Base-by-base conservation (phyloP, 2,113 vertebrate species). In the Fulmarus glacialis region DNA sequence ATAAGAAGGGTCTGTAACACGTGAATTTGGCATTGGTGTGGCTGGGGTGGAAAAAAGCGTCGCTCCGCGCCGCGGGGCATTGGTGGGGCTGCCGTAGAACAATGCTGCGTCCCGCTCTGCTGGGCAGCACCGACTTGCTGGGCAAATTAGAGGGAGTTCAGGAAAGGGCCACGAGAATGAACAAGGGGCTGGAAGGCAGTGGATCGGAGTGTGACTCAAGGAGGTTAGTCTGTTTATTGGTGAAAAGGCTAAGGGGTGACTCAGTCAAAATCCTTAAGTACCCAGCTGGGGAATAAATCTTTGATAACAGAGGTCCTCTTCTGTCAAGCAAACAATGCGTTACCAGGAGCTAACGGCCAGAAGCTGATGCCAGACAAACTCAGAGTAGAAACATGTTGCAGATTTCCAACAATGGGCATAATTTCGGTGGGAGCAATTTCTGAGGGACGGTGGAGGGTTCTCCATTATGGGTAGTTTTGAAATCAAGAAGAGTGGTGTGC, bases 261-360 rank as follows among this genome's bases (percentile, higher is more conserved):
- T 43, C 6, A 2, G 23, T 48, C 64, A 66, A 64, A 87, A 89
- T 70, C 30, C 26, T 27, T 11, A 87, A 55, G 32, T 24, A 70
- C 11, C 11, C 27, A 83, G 8, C 17, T 55, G 48, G 53, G 42
- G n/a, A 90, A 78, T 38, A 78, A 90, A 36, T 19, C 34, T 88
- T 70, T 71, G 26, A 45, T 72, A 53, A 32, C 0, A 29, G 59
- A 78, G 11, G 22, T 50, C 15, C 24, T 93, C 21, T 73, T 73
- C 56, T 71, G 50, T 2, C 12, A 7, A 74, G 18, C 17, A 78
- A 73, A 58, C 26, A 40, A 2, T 1, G 1, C 1, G 0, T 66
- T 58, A 40, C 9, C 6, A 26, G 71, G 43, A 83, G 32, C 24
- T 74, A 40, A 52, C 42, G 53, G 6, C 15, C 30, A 53, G 63